Evolutionary conservation across 2,113 vertebrate genomes (phyloP), one percentile per base, ranked within the genome.

Genomic region (Mus spicilegus): DNA sequence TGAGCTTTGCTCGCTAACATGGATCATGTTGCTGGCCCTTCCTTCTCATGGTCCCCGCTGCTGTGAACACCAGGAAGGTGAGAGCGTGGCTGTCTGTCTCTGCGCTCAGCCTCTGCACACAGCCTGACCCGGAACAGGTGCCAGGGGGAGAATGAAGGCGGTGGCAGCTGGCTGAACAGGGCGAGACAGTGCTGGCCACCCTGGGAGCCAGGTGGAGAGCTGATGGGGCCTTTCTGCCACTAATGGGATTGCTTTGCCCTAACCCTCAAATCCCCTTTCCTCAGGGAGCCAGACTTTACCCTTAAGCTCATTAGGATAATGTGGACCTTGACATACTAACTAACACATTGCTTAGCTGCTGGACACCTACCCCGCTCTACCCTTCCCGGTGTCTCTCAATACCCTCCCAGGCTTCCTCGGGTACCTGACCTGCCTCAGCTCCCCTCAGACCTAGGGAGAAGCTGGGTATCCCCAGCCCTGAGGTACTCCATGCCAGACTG

Each of bases 211-310:
- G 36, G 90, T 58, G 63, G 30, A 61, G 77, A 67, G 61, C 82
- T 28, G 42, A 81, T 73, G 84, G 72, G 78, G 36, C 85, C 63
- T 76, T 94, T 86, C 76, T 7, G 33, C 65, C 17, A 65, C 11
- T 94, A 96, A 93, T 69, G 69, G 94, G 95, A 96, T 46, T 93
- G 95, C 87, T 63, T 46, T 67, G 84, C 58, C 94, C 80, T 80
- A 80, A 69, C 63, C 42, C 67, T 90, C 80, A 69, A 90, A 93
- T 93, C 96, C 91, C 93, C 73, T 95, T 80, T 90, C 91, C 87
- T 93, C 49, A 1, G 0, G 26, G 87, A 90, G n/a, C 58, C 19
- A n/a, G 72, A 49, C 89, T 95, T 93, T 72, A 24, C 33, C 70
- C 33, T 67, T 87, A 89, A 92, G 92, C 89, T 87, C 5, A 4